Evolutionary conservation across 1,140 invertebrate genomes (phyloP), one percentile per base, ranked within the genome.

Genomic region (Microplitis mediator): DNA sequence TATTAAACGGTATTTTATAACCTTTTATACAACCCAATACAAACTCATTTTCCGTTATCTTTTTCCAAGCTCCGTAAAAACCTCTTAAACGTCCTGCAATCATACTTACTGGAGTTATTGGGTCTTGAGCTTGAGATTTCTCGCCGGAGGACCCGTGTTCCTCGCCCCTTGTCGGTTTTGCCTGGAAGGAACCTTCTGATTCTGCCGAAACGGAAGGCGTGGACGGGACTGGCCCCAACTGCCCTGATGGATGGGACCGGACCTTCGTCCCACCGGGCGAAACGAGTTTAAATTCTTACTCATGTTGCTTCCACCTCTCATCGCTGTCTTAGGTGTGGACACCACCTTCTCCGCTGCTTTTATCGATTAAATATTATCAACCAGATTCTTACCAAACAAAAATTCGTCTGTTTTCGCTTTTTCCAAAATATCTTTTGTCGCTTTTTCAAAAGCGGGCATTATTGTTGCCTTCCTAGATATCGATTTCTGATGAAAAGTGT

Each of bases 1-100:
- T 50, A 5, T 11, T 14, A 68, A 77, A 75, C 31, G 50, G 34
- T 23, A 78, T 70, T 73, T 73, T 77, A 66, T 72, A 70, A 1
- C 75, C 6, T 13, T 50, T 34, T 23, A 75, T 39, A 11, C 67
- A 70, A 4, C 23, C n/a, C n/a, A 71, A 61, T 14, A 75, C 34
- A 36, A 72, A 71, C 9, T 50, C 32, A 36, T 73, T 68, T 45
- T 35, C 11, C 23, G 74, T 71, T 8, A 72, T 14, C 23, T 75
- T 64, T 39, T 56, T 4, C 67, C 71, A 70, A 66, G 58, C 32
- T 14, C 16, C 5, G 1, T 23, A 2, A 62, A 70, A 75, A 66
- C 4, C 2, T 39, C 13, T 66, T 45, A 75, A 63, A 6, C 71
- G 14, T 34, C 71, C 74, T n/a, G 62, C 62, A 5, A 16, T 39